Conservation (phyloP, 2,888 invertebrate species). For the Drosophila anomelani region DNA sequence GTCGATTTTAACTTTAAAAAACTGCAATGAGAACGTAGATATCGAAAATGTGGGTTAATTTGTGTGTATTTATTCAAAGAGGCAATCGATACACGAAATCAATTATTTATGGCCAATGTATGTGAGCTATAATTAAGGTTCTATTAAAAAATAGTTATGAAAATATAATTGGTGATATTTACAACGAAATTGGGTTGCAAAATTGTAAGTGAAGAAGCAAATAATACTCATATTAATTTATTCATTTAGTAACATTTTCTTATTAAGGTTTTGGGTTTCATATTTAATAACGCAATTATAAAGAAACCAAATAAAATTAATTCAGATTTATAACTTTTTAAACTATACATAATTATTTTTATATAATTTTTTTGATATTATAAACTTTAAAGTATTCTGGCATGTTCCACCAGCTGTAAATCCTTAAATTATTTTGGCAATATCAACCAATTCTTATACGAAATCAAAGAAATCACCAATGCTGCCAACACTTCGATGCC, state of each 20-base stretch:
- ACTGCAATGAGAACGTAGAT: slow-evolving; percentile 32
- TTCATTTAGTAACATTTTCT: too few species aligned
- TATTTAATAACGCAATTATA: too few species aligned
- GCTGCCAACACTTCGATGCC: not conserved
- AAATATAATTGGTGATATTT: not conserved
- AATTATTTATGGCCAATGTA: not conserved
- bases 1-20: slow-evolving; percentile 13
- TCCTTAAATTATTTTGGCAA: not conserved
- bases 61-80: slow-evolving; percentile 7
- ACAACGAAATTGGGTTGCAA: too few species aligned
- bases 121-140: too few species aligned
- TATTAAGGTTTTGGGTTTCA: too few species aligned
- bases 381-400: not conserved
- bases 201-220: too few species aligned
- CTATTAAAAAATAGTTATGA: slow-evolving; percentile 9
- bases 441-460: not conserved
- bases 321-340: too few species aligned
- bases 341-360: too few species aligned
- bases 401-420: not conserved
- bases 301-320: too few species aligned
- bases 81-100: slow-evolving; percentile 7
- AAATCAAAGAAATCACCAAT: not conserved
- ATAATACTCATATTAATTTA: too few species aligned
- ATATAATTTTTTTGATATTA: too few species aligned
- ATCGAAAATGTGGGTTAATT: slow-evolving; percentile 23